These are phyloP conservation scores for Magallana nippona DNA, from an alignment of 2,888 invertebrate species.

Conservation along the genomic window DNA sequence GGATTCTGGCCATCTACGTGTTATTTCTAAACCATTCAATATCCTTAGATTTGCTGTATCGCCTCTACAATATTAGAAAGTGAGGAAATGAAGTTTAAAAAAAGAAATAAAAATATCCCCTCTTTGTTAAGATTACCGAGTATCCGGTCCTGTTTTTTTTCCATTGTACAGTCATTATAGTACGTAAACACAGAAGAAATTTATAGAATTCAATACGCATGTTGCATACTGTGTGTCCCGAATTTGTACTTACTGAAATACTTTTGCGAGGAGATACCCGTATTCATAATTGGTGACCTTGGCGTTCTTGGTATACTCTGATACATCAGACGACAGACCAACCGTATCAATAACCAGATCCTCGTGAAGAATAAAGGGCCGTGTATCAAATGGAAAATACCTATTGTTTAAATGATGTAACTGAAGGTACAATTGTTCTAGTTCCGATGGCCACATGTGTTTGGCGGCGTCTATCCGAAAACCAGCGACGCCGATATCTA, in stretches of 20 bases:
- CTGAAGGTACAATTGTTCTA: constrained; percentile 64
- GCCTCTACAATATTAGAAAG: constrained; percentile 15
- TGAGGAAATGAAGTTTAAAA: neutral
- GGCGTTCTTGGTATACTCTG: constrained; percentile 71
- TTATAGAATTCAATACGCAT: no score
- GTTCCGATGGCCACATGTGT: constrained; percentile 77
- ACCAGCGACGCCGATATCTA: constrained; percentile 82
- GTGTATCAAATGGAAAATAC: constrained; percentile 63
- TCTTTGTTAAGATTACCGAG: no score
- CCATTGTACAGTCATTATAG: no score
- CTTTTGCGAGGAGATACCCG: constrained; percentile 78
- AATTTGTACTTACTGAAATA: constrained; percentile 50
- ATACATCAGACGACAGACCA: constrained; percentile 70
- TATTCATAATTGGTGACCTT: constrained; percentile 90
- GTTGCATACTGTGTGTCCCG: no score
- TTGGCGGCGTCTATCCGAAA: constrained; percentile 75
- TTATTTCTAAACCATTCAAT: constrained; percentile 62
- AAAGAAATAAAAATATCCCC: no score
- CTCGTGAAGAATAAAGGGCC: constrained; percentile 74
- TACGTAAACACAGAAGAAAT: no score
- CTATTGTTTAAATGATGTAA: constrained; percentile 60
- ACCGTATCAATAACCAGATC: constrained; percentile 71
- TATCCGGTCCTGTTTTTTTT: no score
- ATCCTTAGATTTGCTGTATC: constrained; percentile 62
- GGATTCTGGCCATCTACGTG: constrained; percentile 70